Evolutionary conservation across 2,888 invertebrate species (phyloP), one percentile per base, ranked within the genome.

Genomic region (Hirtodrosophila alboralis): DNA sequence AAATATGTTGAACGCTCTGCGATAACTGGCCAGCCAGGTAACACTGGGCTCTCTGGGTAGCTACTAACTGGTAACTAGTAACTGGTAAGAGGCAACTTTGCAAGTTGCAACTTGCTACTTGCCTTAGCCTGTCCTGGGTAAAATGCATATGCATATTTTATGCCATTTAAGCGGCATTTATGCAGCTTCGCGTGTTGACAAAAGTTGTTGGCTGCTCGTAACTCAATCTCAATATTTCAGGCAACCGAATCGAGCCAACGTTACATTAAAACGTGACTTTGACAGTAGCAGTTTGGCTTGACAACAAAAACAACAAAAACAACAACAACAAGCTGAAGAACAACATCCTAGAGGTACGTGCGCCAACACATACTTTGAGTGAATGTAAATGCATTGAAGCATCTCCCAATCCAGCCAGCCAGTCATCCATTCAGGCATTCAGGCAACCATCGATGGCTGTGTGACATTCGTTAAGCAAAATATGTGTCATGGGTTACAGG

Each of bases 101-200:
- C 37, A 26, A 51, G 61, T 40, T 23, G 68, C 47, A 40, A 45
- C 56, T 38, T 12, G 65, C 47, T 26, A 51, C 43, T 60, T n/a
- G 68, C 49, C 18, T 18, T 18, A 23, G 23, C n/a, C 36, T 23
- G 30, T 31, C 36, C 52, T 58, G 16, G 62, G 58, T 41, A 61
- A 72, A 75, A 80, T 86, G 78, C 78, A 79, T 79, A 79, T 79
- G 78, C 78, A 79, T 79, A 79, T 79, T 86, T 79, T 79, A 80
- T 86, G 78, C 81, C 78, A 86, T 86, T 79, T 79, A 80, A 79
- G 86, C 78, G 77, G 84, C 78, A 79, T 86, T 79, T 79, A 79
- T 79, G 78, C 78, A 84, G 86, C 78, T 86, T 79, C 78, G 78
- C 78, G 78, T 79, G 78, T 79, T 79, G 78, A 79, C 78, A 79